Evolutionary conservation across 2,888 invertebrate species (phyloP).

Genomic region (Macaria liturata): DNA sequence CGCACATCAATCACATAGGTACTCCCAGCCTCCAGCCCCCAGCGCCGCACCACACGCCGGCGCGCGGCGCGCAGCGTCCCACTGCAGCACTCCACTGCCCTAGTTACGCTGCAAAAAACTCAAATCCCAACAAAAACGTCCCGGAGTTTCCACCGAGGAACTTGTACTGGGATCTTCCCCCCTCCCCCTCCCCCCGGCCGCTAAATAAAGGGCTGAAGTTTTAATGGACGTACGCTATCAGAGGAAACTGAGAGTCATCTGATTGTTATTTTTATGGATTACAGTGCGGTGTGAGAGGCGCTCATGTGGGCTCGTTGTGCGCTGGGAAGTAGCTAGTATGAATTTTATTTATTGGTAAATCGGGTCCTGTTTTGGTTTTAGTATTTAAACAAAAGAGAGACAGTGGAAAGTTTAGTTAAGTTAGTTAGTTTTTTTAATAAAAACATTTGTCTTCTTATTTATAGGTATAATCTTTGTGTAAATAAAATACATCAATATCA

Average conservation of each 20-base stretch:
- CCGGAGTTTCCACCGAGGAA: constrained; percentile 47
- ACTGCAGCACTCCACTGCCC: constrained; percentile 27
- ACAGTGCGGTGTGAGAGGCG: constrained; percentile 25
- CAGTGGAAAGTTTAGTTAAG: too few species aligned
- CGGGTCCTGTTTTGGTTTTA: not conserved
- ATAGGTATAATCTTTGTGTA: too few species aligned
- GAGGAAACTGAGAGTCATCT: constrained; percentile 44
- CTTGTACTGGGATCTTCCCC: constrained; percentile 44
- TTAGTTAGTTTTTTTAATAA: too few species aligned
- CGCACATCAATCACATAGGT: too few species aligned
- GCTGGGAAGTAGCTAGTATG: constrained; percentile 4
- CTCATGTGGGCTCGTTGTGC: constrained; percentile 9
- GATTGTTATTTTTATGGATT: constrained; percentile 34
- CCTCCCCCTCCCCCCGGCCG: constrained; percentile 33
- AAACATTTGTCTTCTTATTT: too few species aligned
- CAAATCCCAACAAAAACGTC: constrained; percentile 45
- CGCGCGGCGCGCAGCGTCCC: too few species aligned
- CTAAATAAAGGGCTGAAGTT: constrained; percentile 51
- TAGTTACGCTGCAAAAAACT: constrained; percentile 42
- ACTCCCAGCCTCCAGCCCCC: too few species aligned
- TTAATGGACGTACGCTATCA: constrained; percentile 47
- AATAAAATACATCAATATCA: too few species aligned
- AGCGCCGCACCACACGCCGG: too few species aligned
- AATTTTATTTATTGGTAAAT: constrained; percentile 12
- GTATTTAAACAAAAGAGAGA: too few species aligned